Evolutionary conservation across 2,888 invertebrate genomes (phyloP).

Genomic region (Smittia sp.): DNA sequence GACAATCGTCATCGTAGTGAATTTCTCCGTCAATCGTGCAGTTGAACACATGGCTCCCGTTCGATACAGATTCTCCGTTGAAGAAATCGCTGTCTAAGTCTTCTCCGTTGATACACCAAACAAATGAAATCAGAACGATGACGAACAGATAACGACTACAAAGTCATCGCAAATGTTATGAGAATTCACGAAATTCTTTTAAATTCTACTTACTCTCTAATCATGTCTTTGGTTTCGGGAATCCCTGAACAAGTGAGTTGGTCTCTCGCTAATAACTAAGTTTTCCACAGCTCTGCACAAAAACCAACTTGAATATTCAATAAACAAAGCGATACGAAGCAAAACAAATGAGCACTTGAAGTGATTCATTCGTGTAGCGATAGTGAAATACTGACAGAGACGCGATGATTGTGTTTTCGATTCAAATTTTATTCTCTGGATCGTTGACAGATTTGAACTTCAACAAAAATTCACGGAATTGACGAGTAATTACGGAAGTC

Average conservation of each 20-base stretch:
- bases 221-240: not conserved
- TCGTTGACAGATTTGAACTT: too few species aligned
- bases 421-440: too few species aligned
- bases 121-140: slow-evolving; percentile 1
- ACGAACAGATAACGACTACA: not conserved
- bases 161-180: not conserved
- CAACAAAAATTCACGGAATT: not conserved
- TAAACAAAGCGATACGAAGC: too few species aligned
- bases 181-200: not conserved
- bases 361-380: too few species aligned
- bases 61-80: not conserved
- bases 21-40: slow-evolving; percentile 13
- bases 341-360: too few species aligned
- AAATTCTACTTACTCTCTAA: not conserved
- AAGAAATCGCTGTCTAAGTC: not conserved
- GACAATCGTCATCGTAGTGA: slow-evolving; percentile 22
- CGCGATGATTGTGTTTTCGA: too few species aligned
- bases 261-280: too few species aligned
- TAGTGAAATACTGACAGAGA: too few species aligned
- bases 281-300: too few species aligned
- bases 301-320: too few species aligned
- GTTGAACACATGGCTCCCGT: slow-evolving; percentile 9
- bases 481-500: slow-evolving; percentile 22
- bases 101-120: slow-evolving; percentile 27
- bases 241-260: too few species aligned